Base-by-base conservation (phyloP, 2,113 vertebrate genomes). In the Podilymbus podiceps region DNA sequence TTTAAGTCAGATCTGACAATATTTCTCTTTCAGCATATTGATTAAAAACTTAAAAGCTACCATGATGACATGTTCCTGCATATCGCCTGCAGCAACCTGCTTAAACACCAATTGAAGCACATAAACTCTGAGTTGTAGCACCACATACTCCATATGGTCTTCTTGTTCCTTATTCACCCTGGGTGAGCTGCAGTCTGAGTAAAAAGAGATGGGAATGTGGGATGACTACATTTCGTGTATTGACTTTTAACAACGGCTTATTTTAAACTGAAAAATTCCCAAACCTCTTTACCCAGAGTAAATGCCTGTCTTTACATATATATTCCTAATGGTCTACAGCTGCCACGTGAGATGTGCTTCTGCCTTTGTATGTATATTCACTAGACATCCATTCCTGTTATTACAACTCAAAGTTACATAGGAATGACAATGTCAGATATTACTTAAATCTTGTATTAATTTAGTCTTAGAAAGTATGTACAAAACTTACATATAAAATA, bases 11-110 rank as follows among this genome's bases (percentile, higher is more conserved):
- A 91, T 87, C 66, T 97, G 87, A 95, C 78, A 85, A 56, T 91
- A 88, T 56, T 88, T 92, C 87, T 89, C 93, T 85, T 82, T 72
- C 84, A 85, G 96, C 84, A 82, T 91, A 97, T 96, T 96, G 96
- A 96, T 89, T 87, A 96, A 97, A 89, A 53, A 93, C 95, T 97
- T 95, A 91, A 93, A 97, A 96, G 94, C 86, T 52, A 95, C 81
- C 77, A 56, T 2, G 33, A 91, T 68, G 94, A 56, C 87, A 93
- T 81, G 92, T 71, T 95, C 90, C 84, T 92, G 74, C 80, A 17
- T 27, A 95, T 87, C 0, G 97, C 96, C 97, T 96, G 95, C 83
- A 96, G 97, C 97, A 95, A 93, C 94, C 89, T 91, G 86, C 91
- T 89, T 50, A 81, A 78, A 84, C 74, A 95, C 62, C 89, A 95